These are phyloP conservation scores for Caenorhabditis sp. DNA, from an alignment of 2,888 invertebrate species.

Conservation along the genomic window DNA sequence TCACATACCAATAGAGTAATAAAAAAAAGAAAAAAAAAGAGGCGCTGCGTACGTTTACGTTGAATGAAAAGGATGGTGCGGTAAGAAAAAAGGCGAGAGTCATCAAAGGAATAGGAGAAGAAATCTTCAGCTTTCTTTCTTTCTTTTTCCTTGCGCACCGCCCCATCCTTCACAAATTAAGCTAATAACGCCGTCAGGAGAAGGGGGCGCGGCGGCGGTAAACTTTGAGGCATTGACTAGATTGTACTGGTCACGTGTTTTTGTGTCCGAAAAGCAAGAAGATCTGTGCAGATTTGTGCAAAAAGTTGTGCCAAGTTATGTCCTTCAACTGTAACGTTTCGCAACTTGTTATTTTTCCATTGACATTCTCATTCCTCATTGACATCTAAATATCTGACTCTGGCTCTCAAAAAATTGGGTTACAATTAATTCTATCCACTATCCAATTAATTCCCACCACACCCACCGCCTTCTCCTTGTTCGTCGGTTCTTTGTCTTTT, in stretches of 20 bases:
- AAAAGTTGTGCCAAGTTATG: background rate
- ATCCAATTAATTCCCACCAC: conserved; percentile 46
- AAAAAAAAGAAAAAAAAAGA: too few relatives aligned
- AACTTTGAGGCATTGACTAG: conserved; percentile 31
- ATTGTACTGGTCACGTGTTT: conserved; percentile 49
- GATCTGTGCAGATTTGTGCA: conserved; percentile 40
- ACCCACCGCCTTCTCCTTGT: background rate
- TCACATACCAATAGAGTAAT: too few relatives aligned
- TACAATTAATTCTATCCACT: too few relatives aligned
- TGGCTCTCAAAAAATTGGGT: conserved; percentile 16
- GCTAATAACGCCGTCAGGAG: conserved; percentile 27
- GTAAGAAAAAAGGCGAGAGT: background rate
- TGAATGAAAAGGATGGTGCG: background rate
- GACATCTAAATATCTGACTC: too few relatives aligned
- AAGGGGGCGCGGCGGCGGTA: background rate
- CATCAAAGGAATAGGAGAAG: conserved; percentile 11
- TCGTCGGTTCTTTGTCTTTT: conserved; percentile 23
- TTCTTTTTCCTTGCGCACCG: too few relatives aligned
- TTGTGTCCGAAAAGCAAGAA: conserved; percentile 21
- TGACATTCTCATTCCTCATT: too few relatives aligned
- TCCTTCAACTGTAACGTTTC: too few relatives aligned
- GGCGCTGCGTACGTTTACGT: background rate
- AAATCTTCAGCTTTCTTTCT: too few relatives aligned
- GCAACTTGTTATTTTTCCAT: conserved; percentile 40
- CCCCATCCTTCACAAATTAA: conserved; percentile 41